Conservation (phyloP, 30 jellyfish, hydroid and myxozoan species). For the Haliclystus octoradiatus region DNA sequence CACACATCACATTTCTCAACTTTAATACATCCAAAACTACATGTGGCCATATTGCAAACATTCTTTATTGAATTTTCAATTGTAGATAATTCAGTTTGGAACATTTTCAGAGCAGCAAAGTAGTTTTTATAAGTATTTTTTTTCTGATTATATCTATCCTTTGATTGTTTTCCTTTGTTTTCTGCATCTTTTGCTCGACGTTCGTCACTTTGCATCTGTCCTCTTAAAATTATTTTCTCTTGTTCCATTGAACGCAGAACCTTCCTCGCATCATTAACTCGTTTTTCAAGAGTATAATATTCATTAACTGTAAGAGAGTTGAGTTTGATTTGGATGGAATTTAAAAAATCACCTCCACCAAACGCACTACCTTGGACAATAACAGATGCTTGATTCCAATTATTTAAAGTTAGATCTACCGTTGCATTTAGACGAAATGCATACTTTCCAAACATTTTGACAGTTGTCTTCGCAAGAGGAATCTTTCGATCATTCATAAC, state of each 20-base stretch:
- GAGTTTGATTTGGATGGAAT: conserved; percentile 34
- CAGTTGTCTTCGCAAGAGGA: neutral
- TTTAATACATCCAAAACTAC: conserved; percentile 41
- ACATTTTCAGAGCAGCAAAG: neutral
- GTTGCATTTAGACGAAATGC: conserved; percentile 36
- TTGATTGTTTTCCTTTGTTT: conserved; percentile 1
- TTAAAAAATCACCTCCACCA: conserved; percentile 15
- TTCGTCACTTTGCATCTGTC: conserved; percentile 13
- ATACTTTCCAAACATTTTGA: conserved; percentile 44
- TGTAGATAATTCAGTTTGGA: conserved; percentile 2
- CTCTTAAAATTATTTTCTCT: conserved; percentile 17
- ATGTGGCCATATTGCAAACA: conserved; percentile 28
- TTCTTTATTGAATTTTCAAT: conserved; percentile 18
- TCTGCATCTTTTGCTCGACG: conserved; percentile 8
- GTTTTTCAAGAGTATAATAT: conserved; percentile 6
- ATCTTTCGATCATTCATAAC: conserved; percentile 9
- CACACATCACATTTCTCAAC: conserved; percentile 58
- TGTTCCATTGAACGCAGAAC: conserved; percentile 3
- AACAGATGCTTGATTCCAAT: conserved; percentile 62
- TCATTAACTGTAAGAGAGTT: conserved; percentile 15
- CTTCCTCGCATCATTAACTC: conserved; percentile 6
- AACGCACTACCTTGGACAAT: conserved; percentile 31
- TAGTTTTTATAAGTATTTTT: neutral
- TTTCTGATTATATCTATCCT: conserved; percentile 5
- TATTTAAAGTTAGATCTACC: conserved; percentile 22